These are phyloP conservation scores for Caenorhabditis briggsae DNA, from an alignment of 1,140 invertebrate genomes.

Conservation along the genomic window DNA sequence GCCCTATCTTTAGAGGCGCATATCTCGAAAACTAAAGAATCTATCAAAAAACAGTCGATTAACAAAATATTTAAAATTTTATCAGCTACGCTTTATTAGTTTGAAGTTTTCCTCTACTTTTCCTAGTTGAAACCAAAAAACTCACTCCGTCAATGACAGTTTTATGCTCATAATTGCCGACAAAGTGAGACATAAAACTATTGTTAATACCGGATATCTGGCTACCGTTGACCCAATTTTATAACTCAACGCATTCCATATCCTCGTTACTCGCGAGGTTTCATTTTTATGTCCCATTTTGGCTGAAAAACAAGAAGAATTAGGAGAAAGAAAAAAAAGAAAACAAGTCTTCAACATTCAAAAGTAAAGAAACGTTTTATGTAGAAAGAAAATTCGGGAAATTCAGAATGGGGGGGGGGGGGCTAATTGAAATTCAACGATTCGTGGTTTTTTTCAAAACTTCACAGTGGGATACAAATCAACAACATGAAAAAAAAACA, in stretches of 20 bases:
- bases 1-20: too few species aligned
- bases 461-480: not conserved
- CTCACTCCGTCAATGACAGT: conserved; percentile 23
- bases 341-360: not conserved
- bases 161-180: conserved; percentile 31
- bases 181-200: conserved; percentile 3
- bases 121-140: not conserved
- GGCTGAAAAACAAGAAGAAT: not conserved
- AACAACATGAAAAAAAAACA: conserved; percentile 25
- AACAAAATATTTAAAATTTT: too few species aligned
- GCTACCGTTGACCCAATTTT: conserved; percentile 40
- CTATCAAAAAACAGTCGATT: too few species aligned
- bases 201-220: conserved; percentile 29
- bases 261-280: conserved; percentile 37
- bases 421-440: not conserved
- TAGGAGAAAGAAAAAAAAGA: not conserved
- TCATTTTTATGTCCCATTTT: conserved; percentile 38
- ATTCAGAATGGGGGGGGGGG: not conserved
- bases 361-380: not conserved
- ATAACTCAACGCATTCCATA: conserved; percentile 45
- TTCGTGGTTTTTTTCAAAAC: not conserved
- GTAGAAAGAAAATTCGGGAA: not conserved
- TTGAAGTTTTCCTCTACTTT: too few species aligned
- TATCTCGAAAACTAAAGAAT: too few species aligned
- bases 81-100: too few species aligned